Conservation (phyloP, 2,113 vertebrate genomes). For the Smithornis capensis region DNA sequence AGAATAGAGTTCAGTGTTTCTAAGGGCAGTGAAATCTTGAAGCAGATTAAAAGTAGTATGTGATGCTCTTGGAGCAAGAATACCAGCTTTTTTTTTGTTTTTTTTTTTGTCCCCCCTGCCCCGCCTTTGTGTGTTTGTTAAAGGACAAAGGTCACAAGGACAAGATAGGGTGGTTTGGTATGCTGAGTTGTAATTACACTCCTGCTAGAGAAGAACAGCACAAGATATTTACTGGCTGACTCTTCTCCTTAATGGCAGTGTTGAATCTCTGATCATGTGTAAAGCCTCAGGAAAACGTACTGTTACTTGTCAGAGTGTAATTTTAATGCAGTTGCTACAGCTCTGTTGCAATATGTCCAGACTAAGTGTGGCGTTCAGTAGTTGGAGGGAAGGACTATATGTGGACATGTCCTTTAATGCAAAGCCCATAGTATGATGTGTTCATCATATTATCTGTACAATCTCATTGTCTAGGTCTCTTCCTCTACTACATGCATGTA, state of each 20-base stretch:
- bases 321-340: slow-evolving; percentile 23
- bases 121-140: not conserved
- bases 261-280: not conserved
- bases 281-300: slow-evolving; percentile 18
- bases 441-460: not conserved
- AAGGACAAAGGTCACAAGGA: slow-evolving; percentile 47
- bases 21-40: slow-evolving; percentile 34
- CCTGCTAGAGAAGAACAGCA: not conserved
- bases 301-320: slow-evolving; percentile 22
- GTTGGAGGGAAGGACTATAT: not conserved
- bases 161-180: not conserved
- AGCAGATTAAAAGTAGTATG: slow-evolving; percentile 52
- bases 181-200: slow-evolving; percentile 7
- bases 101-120: not conserved
- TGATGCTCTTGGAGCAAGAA: slow-evolving; percentile 12
- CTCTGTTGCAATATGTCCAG: not conserved
- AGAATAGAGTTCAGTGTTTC: slow-evolving; percentile 67
- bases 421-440: not conserved
- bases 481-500: not conserved
- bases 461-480: not conserved
- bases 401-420: not conserved
- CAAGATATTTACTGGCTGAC: not conserved
- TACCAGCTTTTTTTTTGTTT: not conserved
- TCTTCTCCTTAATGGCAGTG: not conserved
- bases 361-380: not conserved